These are phyloP conservation scores for Cirrhinus molitorella DNA, from an alignment of 2,797 vertebrate genomes.

Conservation along the genomic window DNA sequence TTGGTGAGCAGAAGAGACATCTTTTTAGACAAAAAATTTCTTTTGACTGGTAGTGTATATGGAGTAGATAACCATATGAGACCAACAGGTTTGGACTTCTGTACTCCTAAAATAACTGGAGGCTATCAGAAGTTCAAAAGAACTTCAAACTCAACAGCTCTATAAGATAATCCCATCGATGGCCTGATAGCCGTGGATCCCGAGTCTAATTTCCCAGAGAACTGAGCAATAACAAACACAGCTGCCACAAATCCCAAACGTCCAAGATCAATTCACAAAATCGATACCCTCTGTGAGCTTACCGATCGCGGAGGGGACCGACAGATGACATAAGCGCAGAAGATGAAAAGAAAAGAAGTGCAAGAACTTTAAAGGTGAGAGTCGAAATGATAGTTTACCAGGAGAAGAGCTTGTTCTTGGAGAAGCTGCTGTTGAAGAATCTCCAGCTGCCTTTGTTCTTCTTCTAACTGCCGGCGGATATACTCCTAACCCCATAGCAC, in stretches of 20 bases:
- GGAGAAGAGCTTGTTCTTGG: conserved; percentile 97
- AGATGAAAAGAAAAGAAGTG: conserved; percentile 25
- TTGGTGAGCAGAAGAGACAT: too few species aligned
- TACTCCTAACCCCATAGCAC: conserved; percentile 84
- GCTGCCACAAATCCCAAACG: conserved; percentile 49
- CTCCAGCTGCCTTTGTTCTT: conserved; percentile 99
- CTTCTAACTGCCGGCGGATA: conserved; percentile 99
- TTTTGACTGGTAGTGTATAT: not conserved
- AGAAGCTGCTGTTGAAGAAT: conserved; percentile 99
- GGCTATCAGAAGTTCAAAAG: conserved; percentile 22
- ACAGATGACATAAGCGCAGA: conserved; percentile 2
- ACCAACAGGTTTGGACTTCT: not conserved
- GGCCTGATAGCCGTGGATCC: conserved; percentile 42
- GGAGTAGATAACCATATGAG: not conserved
- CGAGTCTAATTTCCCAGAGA: conserved; percentile 51
- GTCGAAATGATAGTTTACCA: conserved; percentile 85
- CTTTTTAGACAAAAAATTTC: too few species aligned
- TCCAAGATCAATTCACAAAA: conserved; percentile 46
- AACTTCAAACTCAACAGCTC: conserved; percentile 44
- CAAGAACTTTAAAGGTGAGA: conserved; percentile 20
- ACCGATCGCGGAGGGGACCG: not conserved
- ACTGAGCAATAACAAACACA: conserved; percentile 35
- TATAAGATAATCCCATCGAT: conserved; percentile 50
- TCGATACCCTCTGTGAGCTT: conserved; percentile 40
- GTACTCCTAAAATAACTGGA: conserved; percentile 6